phyloP scores from a whole-genome alignment of 2,888 invertebrate genomes.

The Hirtodrosophila histrioides region DNA sequence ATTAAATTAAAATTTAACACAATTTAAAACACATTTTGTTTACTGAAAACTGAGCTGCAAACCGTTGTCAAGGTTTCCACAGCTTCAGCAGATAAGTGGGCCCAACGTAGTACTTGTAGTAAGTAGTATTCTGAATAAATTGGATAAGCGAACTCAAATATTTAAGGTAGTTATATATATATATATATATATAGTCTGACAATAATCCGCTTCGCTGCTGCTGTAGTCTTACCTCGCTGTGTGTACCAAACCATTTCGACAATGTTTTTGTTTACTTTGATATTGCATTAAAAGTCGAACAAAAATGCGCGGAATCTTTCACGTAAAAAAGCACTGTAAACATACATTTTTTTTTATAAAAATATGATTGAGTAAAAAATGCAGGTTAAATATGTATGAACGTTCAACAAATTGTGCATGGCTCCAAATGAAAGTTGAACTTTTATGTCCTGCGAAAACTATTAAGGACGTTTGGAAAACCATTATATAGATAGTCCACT shows the following conservation, averaged over 20 bases:
- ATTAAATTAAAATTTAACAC: too few species aligned
- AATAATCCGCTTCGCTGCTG: too few species aligned
- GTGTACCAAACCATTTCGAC: neutral
- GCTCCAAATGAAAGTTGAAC: slow-evolving; percentile 10
- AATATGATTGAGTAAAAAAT: neutral
- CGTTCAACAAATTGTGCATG: slow-evolving; percentile 9
- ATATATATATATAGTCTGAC: too few species aligned
- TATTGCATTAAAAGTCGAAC: neutral
- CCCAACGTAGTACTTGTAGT: too few species aligned
- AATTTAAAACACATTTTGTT: too few species aligned
- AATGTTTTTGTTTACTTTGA: slow-evolving; percentile 17
- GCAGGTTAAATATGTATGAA: neutral
- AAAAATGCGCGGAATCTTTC: neutral
- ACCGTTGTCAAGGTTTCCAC: too few species aligned
- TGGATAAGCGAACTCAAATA: too few species aligned
- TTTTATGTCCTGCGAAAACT: slow-evolving; percentile 4
- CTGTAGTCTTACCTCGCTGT: neutral
- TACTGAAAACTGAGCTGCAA: too few species aligned
- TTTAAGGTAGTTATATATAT: too few species aligned
- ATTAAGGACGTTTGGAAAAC: slow-evolving; percentile 1
- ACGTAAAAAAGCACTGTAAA: neutral
- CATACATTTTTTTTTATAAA: neutral
- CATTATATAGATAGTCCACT: slow-evolving; percentile 3
- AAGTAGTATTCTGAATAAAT: too few species aligned
- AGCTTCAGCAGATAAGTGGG: too few species aligned